phyloP scores from a whole-genome alignment of 2,113 vertebrate species.

The Origma solitaria region DNA sequence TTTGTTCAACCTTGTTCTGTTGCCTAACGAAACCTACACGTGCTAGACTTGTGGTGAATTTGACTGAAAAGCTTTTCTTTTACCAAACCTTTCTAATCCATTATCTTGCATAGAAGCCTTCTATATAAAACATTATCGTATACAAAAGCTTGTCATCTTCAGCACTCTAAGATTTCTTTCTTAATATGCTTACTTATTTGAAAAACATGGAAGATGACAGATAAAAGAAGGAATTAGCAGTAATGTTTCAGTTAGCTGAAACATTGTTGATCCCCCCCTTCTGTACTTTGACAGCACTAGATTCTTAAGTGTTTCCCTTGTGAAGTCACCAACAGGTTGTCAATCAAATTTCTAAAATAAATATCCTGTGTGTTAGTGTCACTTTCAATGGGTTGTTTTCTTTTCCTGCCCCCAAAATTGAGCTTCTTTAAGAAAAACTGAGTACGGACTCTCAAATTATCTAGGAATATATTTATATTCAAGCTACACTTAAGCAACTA shows the following conservation, averaged over 20 bases:
- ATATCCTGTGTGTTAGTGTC: background rate
- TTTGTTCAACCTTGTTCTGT: background rate
- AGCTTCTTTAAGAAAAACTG: background rate
- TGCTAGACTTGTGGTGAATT: background rate
- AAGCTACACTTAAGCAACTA: background rate
- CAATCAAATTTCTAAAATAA: background rate
- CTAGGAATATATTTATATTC: background rate
- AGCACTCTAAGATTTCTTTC: background rate
- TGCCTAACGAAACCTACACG: rapidly evolving
- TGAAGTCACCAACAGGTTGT: background rate
- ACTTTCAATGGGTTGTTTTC: background rate
- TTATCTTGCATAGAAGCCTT: background rate
- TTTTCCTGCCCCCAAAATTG: rapidly evolving
- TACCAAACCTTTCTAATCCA: background rate
- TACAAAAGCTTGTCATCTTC: background rate
- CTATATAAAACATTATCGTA: background rate
- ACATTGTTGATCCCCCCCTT: background rate
- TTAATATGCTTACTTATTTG: background rate
- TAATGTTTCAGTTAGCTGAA: background rate
- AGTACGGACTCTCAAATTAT: background rate
- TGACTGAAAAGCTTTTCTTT: background rate
- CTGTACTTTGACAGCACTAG: background rate
- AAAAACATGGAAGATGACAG: background rate
- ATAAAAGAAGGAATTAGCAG: background rate
- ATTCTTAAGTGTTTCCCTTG: background rate